Evolutionary conservation across 2,888 invertebrate species (phyloP).

Genomic region (Luffia ferchaultella): DNA sequence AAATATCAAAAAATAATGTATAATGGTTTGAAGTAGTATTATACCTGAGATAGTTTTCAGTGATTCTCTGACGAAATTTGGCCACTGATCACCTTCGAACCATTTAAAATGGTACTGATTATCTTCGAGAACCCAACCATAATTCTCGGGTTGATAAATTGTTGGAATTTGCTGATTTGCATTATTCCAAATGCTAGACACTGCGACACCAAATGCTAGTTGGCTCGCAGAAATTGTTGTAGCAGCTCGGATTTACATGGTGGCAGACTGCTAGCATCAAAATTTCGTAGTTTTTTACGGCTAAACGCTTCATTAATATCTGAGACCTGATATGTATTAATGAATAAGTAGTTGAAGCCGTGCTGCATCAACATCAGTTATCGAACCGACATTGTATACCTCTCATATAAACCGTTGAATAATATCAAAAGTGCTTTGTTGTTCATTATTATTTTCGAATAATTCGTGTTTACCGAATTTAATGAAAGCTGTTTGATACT

Average conservation of each 20-base stretch:
- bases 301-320: constrained; percentile 1
- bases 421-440: constrained; percentile 8
- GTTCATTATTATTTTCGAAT: constrained; percentile 1
- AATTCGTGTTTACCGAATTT: neutral
- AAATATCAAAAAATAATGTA: neutral
- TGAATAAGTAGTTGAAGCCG: neutral
- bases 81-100: constrained; percentile 18
- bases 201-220: constrained; percentile 5
- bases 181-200: constrained; percentile 17
- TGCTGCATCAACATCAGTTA: neutral
- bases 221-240: constrained; percentile 16
- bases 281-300: constrained; percentile 1
- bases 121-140: constrained; percentile 18
- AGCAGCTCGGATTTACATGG: constrained; percentile 5
- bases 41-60: constrained; percentile 15
- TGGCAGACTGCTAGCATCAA: neutral
- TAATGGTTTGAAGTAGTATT: neutral
- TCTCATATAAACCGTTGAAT: constrained; percentile 12
- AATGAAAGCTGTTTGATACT: neutral
- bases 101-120: constrained; percentile 18
- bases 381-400: constrained; percentile 5
- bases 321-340: constrained; percentile 2
- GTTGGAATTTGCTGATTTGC: constrained; percentile 14
- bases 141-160: constrained; percentile 14
- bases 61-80: constrained; percentile 16